phyloP scores from a whole-genome alignment of 2,888 invertebrate genomes.

The Drosophila basisetae region DNA sequence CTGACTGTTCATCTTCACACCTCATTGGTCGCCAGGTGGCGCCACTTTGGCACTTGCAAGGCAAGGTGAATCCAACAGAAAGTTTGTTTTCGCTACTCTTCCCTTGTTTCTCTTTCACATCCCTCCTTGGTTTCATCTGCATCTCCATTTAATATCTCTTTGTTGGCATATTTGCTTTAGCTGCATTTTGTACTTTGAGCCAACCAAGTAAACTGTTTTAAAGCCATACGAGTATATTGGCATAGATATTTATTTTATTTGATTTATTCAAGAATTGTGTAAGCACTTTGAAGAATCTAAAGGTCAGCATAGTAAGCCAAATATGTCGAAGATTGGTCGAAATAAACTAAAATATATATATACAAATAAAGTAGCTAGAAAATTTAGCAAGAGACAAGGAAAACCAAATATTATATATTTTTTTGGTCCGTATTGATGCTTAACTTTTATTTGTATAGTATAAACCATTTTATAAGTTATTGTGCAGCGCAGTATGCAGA shows the following conservation, averaged over 20 bases:
- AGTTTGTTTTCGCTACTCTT: conserved; percentile 37
- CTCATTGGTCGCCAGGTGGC: conserved; percentile 74
- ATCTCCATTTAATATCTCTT: conserved; percentile 42
- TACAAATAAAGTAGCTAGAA: neutral
- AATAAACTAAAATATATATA: neutral
- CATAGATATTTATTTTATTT: conserved; percentile 35
- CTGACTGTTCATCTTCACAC: conserved; percentile 80
- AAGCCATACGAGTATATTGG: conserved; percentile 22
- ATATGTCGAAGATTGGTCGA: neutral
- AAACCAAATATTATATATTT: neutral
- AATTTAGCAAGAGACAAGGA: neutral
- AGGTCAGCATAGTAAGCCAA: neutral
- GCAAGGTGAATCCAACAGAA: conserved; percentile 19
- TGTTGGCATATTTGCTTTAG: conserved; percentile 57
- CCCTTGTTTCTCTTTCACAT: neutral
- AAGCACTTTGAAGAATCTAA: neutral
- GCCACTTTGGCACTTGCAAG: conserved; percentile 53
- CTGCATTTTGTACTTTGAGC: conserved; percentile 27
- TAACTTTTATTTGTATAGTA: neutral
- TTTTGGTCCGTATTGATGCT: neutral
- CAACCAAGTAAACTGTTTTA: conserved; percentile 47
- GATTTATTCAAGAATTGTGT: conserved; percentile 32
- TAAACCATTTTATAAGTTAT: neutral
- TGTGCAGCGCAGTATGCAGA: neutral
- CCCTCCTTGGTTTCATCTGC: neutral